A percentile compares a stretch with the other conserved stretches of the same genome.
These are phyloP conservation scores for Neolamprologus modestus DNA, from an alignment of 2,113 vertebrate genomes.

Conservation along the genomic window DNA sequence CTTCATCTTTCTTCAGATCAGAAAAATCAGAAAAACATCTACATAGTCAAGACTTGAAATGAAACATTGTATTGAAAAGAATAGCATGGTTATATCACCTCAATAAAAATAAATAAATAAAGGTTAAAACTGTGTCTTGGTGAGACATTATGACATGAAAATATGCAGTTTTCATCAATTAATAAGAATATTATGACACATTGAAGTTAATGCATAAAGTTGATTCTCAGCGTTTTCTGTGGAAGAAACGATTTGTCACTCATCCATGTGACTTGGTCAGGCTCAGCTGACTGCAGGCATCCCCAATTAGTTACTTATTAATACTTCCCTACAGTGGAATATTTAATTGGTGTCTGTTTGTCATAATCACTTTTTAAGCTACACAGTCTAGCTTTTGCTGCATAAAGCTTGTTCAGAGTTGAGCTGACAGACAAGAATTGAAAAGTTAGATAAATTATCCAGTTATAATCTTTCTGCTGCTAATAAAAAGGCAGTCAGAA, in stretches of 20 bases:
- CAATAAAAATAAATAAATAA: not conserved
- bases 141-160: not conserved
- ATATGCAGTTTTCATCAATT: not conserved
- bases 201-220: not conserved
- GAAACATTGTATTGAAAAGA: not conserved
- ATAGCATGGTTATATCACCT: not conserved
- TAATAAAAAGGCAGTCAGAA: not conserved
- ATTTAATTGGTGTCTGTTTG: not conserved
- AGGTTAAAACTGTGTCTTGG: not conserved
- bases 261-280: not conserved
- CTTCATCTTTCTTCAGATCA: not conserved
- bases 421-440: not conserved
- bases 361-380: not conserved
- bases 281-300: not conserved
- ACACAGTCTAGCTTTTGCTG: not conserved
- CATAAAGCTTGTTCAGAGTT: not conserved
- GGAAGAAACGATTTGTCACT: not conserved
- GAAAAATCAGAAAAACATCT: not conserved
- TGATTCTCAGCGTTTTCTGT: not conserved
- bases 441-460: not conserved
- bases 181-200: not conserved
- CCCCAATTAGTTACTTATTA: not conserved
- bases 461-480: not conserved
- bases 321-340: not conserved
- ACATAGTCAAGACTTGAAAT: not conserved